Conservation (phyloP, 2,113 vertebrate genomes). For the Crotalus horridus region DNA sequence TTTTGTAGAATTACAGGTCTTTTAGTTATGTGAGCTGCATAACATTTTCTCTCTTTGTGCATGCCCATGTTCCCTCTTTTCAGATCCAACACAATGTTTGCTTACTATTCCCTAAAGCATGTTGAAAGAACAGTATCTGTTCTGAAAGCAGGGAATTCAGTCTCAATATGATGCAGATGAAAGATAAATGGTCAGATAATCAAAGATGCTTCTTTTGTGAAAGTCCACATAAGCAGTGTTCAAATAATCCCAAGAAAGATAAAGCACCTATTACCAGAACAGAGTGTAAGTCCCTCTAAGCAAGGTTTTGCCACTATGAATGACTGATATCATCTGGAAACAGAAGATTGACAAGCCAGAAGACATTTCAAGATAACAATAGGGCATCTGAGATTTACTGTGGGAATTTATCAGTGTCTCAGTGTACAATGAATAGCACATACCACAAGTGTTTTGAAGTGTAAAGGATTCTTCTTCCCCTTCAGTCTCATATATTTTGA, state of each 20-base stretch:
- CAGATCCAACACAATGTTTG: slow-evolving; percentile 8
- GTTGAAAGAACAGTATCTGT: slow-evolving; percentile 45
- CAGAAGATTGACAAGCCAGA: slow-evolving; percentile 65
- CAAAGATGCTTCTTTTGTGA: slow-evolving; percentile 58
- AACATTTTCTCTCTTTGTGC: neutral
- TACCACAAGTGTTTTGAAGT: slow-evolving; percentile 18
- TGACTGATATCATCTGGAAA: slow-evolving; percentile 66
- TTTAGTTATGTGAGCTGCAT: neutral
- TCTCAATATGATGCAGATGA: slow-evolving; percentile 56
- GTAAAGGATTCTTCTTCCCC: neutral
- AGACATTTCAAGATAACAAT: slow-evolving; percentile 67
- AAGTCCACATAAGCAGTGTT: slow-evolving; percentile 54
- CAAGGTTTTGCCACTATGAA: slow-evolving; percentile 59
- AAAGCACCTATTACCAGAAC: slow-evolving; percentile 63
- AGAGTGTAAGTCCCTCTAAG: slow-evolving; percentile 65
- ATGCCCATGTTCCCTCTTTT: neutral
- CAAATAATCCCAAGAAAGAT: slow-evolving; percentile 64
- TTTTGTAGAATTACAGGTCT: neutral
- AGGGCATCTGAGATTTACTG: slow-evolving; percentile 63
- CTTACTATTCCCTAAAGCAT: slow-evolving; percentile 47
- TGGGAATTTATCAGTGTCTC: slow-evolving; percentile 65
- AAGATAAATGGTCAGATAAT: slow-evolving; percentile 67
- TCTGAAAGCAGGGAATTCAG: slow-evolving; percentile 60
- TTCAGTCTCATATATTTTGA: slow-evolving; percentile 37
- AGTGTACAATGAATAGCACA: slow-evolving; percentile 50